phyloP scores from a whole-genome alignment of 2,797 vertebrate species.

The Pelodytes ibericus region DNA sequence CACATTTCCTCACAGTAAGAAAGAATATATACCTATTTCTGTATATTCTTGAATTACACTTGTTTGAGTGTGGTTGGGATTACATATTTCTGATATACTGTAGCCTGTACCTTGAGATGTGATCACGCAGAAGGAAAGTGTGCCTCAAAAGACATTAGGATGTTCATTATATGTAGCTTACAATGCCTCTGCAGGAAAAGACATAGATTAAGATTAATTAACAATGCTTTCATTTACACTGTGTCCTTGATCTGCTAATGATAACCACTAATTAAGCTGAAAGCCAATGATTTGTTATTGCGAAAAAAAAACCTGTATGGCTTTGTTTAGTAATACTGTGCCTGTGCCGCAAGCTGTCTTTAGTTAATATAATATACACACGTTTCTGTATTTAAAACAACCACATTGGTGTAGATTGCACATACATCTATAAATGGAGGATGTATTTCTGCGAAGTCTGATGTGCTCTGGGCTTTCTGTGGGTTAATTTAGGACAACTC shows the following conservation, averaged over 20 bases:
- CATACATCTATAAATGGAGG: background rate
- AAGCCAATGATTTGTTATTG: background rate
- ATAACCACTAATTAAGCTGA: background rate
- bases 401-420: background rate
- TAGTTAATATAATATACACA: background rate
- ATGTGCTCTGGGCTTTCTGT: constrained; percentile 7
- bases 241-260: background rate
- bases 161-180: background rate
- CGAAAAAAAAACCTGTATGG: background rate
- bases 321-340: background rate
- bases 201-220: background rate
- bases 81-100: too few relatives aligned
- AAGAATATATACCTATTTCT: too few relatives aligned
- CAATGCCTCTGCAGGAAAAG: background rate
- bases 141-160: too few relatives aligned
- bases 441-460: constrained; percentile 10
- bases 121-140: too few relatives aligned
- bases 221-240: background rate
- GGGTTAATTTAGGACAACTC: constrained; percentile 17
- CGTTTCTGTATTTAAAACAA: constrained; percentile 4
- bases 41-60: too few relatives aligned
- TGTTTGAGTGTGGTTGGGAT: too few relatives aligned
- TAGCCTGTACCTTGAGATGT: too few relatives aligned
- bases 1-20: too few relatives aligned
- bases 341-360: background rate